These are phyloP conservation scores for Tuberolachnus salignus DNA, from an alignment of 2,888 invertebrate genomes.

Conservation along the genomic window DNA sequence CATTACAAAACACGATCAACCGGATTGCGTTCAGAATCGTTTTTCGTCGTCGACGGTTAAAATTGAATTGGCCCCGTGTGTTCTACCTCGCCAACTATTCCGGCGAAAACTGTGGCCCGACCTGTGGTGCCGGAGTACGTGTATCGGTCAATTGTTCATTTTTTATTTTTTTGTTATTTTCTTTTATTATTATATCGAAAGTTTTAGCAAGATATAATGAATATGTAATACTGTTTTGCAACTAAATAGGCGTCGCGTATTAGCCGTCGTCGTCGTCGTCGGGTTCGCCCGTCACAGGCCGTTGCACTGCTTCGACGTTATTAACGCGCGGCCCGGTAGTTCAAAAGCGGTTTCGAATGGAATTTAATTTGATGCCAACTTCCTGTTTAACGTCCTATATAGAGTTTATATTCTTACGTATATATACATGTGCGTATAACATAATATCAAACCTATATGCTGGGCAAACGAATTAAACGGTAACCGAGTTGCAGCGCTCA, in stretches of 20 bases:
- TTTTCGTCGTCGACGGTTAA: too few relatives aligned
- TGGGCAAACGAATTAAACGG: slow-evolving; percentile 9
- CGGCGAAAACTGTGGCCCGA: too few relatives aligned
- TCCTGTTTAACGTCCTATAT: slow-evolving; percentile 40
- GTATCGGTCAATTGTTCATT: too few relatives aligned
- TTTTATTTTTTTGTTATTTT: too few relatives aligned
- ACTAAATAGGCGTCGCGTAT: background rate
- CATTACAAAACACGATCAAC: too few relatives aligned
- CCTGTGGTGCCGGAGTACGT: too few relatives aligned
- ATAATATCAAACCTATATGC: background rate
- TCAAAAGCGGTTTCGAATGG: slow-evolving; percentile 47
- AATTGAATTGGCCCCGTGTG: too few relatives aligned
- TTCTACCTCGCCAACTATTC: too few relatives aligned
- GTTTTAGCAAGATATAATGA: too few relatives aligned
- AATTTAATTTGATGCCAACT: slow-evolving; percentile 47
- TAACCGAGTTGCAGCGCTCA: background rate
- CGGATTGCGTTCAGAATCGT: too few relatives aligned
- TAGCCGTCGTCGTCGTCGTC: background rate
- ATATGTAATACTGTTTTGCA: background rate
- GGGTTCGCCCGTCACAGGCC: slow-evolving; percentile 23
- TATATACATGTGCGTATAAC: too few relatives aligned
- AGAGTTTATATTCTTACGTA: background rate
- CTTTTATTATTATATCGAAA: too few relatives aligned
- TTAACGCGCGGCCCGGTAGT: slow-evolving; percentile 42
- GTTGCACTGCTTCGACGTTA: slow-evolving; percentile 17